Conservation (phyloP, 2,888 invertebrate genomes). For the Bellardia pandia region DNA sequence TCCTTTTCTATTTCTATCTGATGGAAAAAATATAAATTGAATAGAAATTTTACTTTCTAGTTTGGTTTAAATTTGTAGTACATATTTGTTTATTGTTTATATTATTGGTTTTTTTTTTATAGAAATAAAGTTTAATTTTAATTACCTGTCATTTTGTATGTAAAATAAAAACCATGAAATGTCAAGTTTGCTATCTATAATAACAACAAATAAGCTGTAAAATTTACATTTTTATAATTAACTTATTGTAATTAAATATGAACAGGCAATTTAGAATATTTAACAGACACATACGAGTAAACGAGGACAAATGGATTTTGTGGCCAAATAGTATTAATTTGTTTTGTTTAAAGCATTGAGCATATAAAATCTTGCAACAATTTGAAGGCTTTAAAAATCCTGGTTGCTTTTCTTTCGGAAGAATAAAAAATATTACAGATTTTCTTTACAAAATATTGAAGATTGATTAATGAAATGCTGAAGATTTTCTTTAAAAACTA, state of each 20-base stretch:
- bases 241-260: conserved; percentile 10
- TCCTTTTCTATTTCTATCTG: too few species aligned
- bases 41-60: background rate
- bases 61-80: background rate
- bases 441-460: too few species aligned
- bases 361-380: too few species aligned
- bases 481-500: too few species aligned
- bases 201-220: conserved; percentile 7
- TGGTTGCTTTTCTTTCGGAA: too few species aligned
- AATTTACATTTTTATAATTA: conserved; percentile 51
- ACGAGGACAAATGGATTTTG: conserved; percentile 1
- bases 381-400: too few species aligned
- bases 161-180: conserved; percentile 56
- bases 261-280: conserved; percentile 48
- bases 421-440: too few species aligned
- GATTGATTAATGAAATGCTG: too few species aligned
- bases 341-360: background rate
- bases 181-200: background rate
- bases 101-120: background rate
- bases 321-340: background rate
- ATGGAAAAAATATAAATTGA: too few species aligned
- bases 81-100: background rate
- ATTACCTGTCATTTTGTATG: conserved; percentile 69
- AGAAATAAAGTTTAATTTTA: conserved; percentile 52
- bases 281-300: conserved; percentile 24